A percentile compares a stretch with the other conserved stretches of the same genome.
Evolutionary conservation across 2,113 vertebrate genomes (phyloP).

Genomic region (Crotalus tigris): DNA sequence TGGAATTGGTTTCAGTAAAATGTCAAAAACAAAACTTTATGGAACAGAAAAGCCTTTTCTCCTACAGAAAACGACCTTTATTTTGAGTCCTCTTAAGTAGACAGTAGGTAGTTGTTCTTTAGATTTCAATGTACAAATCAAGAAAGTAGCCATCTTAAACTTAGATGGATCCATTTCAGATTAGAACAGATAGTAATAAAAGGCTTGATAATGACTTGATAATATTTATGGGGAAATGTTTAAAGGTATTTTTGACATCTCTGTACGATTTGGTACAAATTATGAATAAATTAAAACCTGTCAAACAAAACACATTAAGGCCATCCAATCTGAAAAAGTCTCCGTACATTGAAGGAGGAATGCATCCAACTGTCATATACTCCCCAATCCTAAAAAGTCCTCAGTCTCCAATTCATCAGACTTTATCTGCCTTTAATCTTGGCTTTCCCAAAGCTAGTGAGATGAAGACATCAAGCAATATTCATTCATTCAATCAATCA

Average conservation of each 20-base stretch:
- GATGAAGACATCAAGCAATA: too few species aligned
- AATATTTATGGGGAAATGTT: background rate
- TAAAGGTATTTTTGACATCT: background rate
- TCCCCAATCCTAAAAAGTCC: too few species aligned
- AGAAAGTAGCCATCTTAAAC: background rate
- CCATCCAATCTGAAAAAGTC: background rate
- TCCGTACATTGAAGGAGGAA: background rate
- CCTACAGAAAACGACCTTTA: too few species aligned
- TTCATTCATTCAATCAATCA: too few species aligned
- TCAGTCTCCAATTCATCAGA: too few species aligned
- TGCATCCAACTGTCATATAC: background rate
- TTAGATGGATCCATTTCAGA: background rate
- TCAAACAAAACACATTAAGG: background rate
- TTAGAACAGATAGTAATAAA: too few species aligned
- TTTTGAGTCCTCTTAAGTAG: background rate
- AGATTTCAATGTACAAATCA: background rate
- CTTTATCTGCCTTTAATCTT: too few species aligned
- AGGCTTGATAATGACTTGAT: too few species aligned
- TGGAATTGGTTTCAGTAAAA: background rate
- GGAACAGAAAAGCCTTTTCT: background rate
- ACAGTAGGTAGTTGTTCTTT: background rate
- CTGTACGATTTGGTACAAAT: background rate
- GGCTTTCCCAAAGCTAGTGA: too few species aligned
- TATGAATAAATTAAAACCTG: background rate
- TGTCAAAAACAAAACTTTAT: background rate